Evolutionary conservation across 2,797 vertebrate species (phyloP).

Genomic region (Eutrigla gurnardus): DNA sequence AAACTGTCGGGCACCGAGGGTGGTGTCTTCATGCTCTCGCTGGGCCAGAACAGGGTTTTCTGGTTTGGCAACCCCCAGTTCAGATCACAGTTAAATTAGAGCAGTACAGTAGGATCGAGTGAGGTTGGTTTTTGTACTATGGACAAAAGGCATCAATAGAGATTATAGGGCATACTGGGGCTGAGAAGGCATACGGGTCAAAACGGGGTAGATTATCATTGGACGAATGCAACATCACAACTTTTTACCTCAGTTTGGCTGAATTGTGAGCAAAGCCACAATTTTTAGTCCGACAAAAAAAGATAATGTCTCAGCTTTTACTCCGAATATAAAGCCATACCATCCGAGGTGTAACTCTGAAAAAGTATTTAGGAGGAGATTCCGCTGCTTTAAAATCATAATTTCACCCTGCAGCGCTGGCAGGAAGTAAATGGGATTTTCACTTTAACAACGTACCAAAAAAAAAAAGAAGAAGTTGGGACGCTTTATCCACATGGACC

Average conservation of each 20-base stretch:
- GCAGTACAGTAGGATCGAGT: slow-evolving; percentile 58
- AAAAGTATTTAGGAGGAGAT: slow-evolving; percentile 6
- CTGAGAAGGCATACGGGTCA: slow-evolving; percentile 61
- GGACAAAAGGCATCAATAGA: slow-evolving; percentile 66
- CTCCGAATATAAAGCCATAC: not conserved
- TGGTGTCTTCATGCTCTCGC: slow-evolving; percentile 43
- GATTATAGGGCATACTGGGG: slow-evolving; percentile 43
- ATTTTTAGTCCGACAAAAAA: slow-evolving; percentile 4
- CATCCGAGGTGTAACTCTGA: not conserved
- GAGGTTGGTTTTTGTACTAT: slow-evolving; percentile 46
- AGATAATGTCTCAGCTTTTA: slow-evolving; percentile 5
- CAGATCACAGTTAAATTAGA: slow-evolving; percentile 67
- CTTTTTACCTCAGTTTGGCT: slow-evolving; percentile 8
- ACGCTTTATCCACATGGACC: slow-evolving; percentile 52
- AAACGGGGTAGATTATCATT: slow-evolving; percentile 20
- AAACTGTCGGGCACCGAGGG: slow-evolving; percentile 41
- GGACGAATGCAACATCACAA: slow-evolving; percentile 46
- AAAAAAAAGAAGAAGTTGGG: slow-evolving; percentile 6
- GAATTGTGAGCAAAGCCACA: slow-evolving; percentile 11
- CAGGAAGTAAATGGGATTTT: slow-evolving; percentile 13
- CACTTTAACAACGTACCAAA: slow-evolving; percentile 30
- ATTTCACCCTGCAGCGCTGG: slow-evolving; percentile 2
- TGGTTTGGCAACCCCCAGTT: slow-evolving; percentile 62
- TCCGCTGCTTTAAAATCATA: slow-evolving; percentile 3
- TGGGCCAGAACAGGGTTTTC: slow-evolving; percentile 63